Evolutionary conservation across 2,888 invertebrate genomes (phyloP).

Genomic region (Spodoptera exigua): DNA sequence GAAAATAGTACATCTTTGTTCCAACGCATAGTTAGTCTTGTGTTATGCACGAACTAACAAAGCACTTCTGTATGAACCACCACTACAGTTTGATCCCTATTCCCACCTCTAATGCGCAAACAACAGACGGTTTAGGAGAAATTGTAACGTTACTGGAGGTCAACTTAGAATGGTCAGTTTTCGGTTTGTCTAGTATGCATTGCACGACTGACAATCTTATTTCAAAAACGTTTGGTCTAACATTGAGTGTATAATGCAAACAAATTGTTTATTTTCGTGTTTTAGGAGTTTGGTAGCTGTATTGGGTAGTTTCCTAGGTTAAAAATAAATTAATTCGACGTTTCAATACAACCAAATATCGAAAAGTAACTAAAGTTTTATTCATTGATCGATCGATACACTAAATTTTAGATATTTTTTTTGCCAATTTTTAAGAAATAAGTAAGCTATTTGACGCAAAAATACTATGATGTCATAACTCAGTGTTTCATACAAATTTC

Average conservation of each 20-base stretch:
- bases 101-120: not conserved
- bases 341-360: no score
- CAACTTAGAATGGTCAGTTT: constrained; percentile 33
- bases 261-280: constrained; percentile 54
- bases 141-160: constrained; percentile 14
- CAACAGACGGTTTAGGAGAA: not conserved
- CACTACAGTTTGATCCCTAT: constrained; percentile 27
- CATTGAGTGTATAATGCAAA: constrained; percentile 57
- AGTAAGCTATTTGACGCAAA: no score
- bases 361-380: no score
- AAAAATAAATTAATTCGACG: no score
- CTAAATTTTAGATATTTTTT: no score
- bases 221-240: constrained; percentile 54
- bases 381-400: no score
- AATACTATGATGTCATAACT: no score
- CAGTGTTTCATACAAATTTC: no score
- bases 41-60: constrained; percentile 57
- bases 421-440: no score
- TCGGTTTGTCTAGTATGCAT: constrained; percentile 63
- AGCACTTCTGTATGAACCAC: constrained; percentile 35
- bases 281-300: constrained; percentile 11
- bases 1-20: constrained; percentile 27
- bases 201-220: constrained; percentile 59
- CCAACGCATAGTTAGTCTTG: constrained; percentile 36
- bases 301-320: no score